phyloP scores from a whole-genome alignment of 2,113 vertebrate genomes.

The Dipodomys merriami region DNA sequence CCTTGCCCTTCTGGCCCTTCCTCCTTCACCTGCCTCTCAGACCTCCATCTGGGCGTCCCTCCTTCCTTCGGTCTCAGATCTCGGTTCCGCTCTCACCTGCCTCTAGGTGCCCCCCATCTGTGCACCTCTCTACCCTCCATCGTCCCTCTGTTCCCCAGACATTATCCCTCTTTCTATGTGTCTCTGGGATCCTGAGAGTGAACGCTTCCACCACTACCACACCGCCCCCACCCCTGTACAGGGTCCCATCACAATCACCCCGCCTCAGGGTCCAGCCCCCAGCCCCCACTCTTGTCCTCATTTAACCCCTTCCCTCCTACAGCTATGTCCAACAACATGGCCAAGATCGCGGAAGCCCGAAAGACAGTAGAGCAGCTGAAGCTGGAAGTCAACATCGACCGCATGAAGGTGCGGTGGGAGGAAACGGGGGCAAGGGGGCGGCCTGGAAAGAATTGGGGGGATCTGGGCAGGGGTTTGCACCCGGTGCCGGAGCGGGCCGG shows the following conservation, averaged over 20 bases:
- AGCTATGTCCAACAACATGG: constrained; percentile 95
- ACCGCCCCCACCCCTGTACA: too few relatives aligned
- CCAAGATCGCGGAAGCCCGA: constrained; percentile 94
- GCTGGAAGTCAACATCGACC: constrained; percentile 94
- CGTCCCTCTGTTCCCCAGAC: background rate
- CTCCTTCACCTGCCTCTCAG: background rate
- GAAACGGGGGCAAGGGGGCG: background rate
- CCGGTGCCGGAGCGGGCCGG: too few relatives aligned
- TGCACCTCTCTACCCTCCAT: background rate
- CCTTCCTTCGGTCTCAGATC: background rate
- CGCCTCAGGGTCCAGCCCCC: background rate
- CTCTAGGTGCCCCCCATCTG: background rate
- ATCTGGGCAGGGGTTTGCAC: background rate
- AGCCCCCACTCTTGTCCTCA: background rate
- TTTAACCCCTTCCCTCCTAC: constrained; percentile 12
- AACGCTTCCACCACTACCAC: background rate
- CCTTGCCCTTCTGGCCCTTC: constrained; percentile 10
- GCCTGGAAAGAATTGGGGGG: background rate
- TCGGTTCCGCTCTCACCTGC: background rate
- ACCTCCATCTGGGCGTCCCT: background rate
- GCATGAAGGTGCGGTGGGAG: constrained; percentile 89
- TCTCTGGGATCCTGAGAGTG: background rate
- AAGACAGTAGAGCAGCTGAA: constrained; percentile 94
- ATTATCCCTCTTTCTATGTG: background rate
- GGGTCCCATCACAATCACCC: background rate